These are phyloP conservation scores for Caranx melampygus DNA, from an alignment of 2,113 vertebrate genomes.

Conservation along the genomic window DNA sequence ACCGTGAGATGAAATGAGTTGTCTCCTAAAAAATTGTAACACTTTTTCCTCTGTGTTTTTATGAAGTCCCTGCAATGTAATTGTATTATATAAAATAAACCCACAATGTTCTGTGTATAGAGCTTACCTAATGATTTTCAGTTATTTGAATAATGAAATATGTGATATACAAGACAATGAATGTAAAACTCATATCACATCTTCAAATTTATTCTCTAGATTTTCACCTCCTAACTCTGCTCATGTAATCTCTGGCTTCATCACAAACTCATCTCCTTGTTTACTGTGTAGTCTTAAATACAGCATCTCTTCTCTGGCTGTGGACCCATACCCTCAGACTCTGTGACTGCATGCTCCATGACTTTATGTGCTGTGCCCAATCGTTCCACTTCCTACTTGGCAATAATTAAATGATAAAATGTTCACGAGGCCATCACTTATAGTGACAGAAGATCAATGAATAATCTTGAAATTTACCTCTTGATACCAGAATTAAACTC, in stretches of 20 bases:
- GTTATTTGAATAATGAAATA: neutral
- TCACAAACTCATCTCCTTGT: neutral
- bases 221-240: neutral
- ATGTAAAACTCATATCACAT: neutral
- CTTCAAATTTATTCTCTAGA: neutral
- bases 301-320: neutral
- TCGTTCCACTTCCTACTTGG: neutral
- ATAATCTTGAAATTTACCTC: neutral
- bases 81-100: neutral
- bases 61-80: too few species aligned
- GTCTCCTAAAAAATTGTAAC: neutral
- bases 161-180: neutral
- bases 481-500: too few species aligned
- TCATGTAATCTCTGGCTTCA: neutral
- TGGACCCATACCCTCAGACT: neutral
- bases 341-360: neutral
- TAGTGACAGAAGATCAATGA: neutral
- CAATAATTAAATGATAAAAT: neutral
- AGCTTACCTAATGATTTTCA: neutral
- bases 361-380: conserved; percentile 2
- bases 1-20: neutral
- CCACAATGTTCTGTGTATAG: neutral
- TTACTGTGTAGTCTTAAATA: too few species aligned
- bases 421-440: neutral
- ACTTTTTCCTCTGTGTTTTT: neutral